Conservation (phyloP, 2,113 vertebrate genomes). For the Megaceryle maxima region DNA sequence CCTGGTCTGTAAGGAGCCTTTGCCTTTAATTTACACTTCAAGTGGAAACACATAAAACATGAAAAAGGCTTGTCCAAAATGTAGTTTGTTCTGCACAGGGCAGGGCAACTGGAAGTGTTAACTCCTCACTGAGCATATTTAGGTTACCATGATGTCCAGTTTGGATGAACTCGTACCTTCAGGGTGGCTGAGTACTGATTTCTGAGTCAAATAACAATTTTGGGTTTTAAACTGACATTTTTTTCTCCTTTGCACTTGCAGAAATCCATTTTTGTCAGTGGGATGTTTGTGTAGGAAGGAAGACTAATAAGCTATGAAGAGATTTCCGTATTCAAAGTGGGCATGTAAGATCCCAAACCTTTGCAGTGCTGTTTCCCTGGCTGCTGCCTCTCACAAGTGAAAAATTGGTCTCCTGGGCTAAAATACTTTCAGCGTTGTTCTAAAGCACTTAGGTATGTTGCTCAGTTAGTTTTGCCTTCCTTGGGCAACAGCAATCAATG, state of each 20-base stretch:
- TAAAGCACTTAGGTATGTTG: not conserved
- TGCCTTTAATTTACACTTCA: conserved; percentile 75
- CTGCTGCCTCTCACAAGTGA: not conserved
- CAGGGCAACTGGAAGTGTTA: conserved; percentile 37
- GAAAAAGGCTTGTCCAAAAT: not conserved
- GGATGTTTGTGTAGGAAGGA: not conserved
- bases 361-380: not conserved
- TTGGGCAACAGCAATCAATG: not conserved
- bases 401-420: not conserved
- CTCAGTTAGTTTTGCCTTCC: not conserved
- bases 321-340: not conserved
- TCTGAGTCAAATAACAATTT: not conserved
- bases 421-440: not conserved
- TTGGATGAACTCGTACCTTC: not conserved
- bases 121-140: not conserved
- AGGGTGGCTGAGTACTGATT: not conserved
- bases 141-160: not conserved
- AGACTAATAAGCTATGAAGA: not conserved
- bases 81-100: not conserved
- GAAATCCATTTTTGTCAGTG: not conserved
- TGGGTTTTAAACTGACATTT: not conserved
- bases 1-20: conserved; percentile 66
- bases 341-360: not conserved
- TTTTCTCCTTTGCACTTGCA: not conserved
- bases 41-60: conserved; percentile 22